Base-by-base conservation (phyloP, 2,888 invertebrate genomes). In the Oxyteleia sp. region DNA sequence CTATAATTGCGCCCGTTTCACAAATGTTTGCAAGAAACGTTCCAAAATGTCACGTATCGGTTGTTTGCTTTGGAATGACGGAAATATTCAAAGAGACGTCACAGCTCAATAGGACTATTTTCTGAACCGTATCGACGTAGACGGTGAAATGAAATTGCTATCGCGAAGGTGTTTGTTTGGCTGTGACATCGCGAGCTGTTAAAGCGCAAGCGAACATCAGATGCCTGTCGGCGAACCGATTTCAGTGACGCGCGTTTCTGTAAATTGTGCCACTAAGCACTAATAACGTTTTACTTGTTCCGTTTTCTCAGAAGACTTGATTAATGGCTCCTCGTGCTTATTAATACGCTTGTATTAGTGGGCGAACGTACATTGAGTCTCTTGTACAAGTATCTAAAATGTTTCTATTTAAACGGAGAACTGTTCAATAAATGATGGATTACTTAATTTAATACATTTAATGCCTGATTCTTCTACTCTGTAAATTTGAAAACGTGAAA, bases 281-380 rank as follows among this genome's bases (percentile, higher is more conserved):
- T 89, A 91, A 92, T 92, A 92, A 90, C 87, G 90, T 90, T 89
- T 89, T 87, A 89, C 90, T 90, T 90, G 91, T 91, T 91, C 88
- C 88, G 88, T 88, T 88, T 91, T 92, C 92, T 89, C 81, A 88
- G 92, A 92, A 92, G 88, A 87, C 90, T 90, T 92, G 90, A 92
- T 92, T 92, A 91, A 92, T 92, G 89, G 35, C 35, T 45, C 16
- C 32, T 32, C 47, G 55, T 43, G n/a, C n/a, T n/a, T n/a, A 51
- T 57, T 75, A 71, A 82, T 71, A 57, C 32, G 41, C 18, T 16
- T 43, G 43, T 43, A 38, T 11, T n/a, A 23, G 26, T 74, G 38
- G 1, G 7, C 16, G 7, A 35, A 35, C 8, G n/a, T 47, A 57
- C 35, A 74, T 72, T 61, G 43, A 13, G 10, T 41, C 61, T 72